Conservation (phyloP, 2,113 vertebrate genomes). For the Dolichotis patagonum region DNA sequence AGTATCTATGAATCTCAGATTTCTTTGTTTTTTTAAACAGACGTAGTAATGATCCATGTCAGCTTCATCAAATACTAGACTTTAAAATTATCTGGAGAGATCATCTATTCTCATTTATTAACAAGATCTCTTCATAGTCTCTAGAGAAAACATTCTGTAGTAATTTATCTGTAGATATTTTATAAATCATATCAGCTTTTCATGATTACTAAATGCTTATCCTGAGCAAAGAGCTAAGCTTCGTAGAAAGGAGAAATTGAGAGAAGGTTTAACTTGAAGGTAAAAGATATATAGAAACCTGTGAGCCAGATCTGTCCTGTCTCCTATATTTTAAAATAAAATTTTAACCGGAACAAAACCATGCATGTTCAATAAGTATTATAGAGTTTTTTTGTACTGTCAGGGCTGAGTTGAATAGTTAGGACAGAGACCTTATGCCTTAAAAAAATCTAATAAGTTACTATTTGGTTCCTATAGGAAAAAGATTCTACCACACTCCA, state of each 20-base stretch:
- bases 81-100: neutral
- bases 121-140: neutral
- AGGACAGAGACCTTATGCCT: neutral
- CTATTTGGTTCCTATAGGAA: neutral
- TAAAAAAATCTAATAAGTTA: neutral
- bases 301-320: neutral
- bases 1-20: neutral
- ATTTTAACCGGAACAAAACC: neutral
- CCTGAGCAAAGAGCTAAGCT: neutral
- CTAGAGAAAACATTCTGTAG: neutral
- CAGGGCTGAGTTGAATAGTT: neutral
- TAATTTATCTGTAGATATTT: neutral
- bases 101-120: neutral
- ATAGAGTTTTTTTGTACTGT: neutral
- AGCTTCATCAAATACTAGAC: neutral
- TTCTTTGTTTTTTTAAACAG: neutral
- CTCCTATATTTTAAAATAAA: neutral
- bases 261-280: neutral
- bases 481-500: neutral
- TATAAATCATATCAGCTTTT: neutral
- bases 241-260: neutral
- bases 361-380: neutral
- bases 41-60: conserved; percentile 3
- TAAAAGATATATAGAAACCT: neutral
- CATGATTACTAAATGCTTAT: neutral